These are phyloP conservation scores for Pachyuromys duprasi DNA, from an alignment of 2,797 vertebrate species.

Conservation along the genomic window DNA sequence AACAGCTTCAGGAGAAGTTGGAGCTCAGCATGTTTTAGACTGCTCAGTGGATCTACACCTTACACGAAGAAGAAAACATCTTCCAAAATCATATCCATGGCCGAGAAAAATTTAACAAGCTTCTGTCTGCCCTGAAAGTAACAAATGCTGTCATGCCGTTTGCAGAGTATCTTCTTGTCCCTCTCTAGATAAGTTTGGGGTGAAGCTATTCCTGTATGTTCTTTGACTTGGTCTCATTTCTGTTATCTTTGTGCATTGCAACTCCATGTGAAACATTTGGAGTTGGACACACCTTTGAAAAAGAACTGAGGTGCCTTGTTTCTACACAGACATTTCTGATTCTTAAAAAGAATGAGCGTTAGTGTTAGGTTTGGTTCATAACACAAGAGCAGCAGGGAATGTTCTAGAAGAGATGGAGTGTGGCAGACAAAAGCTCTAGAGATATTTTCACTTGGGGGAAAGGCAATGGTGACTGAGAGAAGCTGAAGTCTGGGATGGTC, in stretches of 20 bases:
- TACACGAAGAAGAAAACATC: background rate
- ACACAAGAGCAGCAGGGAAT: background rate
- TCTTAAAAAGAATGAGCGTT: conserved; percentile 1
- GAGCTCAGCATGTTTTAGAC: background rate
- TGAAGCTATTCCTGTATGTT: background rate
- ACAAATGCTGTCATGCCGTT: background rate
- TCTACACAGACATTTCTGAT: background rate
- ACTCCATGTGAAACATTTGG: background rate
- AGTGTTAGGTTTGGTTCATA: background rate
- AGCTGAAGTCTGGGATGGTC: background rate
- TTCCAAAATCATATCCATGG: background rate
- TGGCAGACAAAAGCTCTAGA: background rate
- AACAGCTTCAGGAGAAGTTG: background rate
- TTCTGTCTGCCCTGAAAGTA: background rate
- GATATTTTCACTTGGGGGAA: background rate
- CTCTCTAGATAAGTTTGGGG: background rate
- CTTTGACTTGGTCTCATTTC: background rate
- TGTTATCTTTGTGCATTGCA: background rate
- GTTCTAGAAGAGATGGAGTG: accelerated
- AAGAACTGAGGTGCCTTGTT: background rate
- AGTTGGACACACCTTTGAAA: background rate
- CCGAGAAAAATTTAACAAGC: background rate
- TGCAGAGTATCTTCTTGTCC: background rate
- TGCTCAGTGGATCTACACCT: background rate
- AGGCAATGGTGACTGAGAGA: background rate